A percentile compares a stretch with the other conserved stretches of the same genome.
Evolutionary conservation across 2,888 invertebrate species (phyloP).

Genomic region (Copidosoma aretas): DNA sequence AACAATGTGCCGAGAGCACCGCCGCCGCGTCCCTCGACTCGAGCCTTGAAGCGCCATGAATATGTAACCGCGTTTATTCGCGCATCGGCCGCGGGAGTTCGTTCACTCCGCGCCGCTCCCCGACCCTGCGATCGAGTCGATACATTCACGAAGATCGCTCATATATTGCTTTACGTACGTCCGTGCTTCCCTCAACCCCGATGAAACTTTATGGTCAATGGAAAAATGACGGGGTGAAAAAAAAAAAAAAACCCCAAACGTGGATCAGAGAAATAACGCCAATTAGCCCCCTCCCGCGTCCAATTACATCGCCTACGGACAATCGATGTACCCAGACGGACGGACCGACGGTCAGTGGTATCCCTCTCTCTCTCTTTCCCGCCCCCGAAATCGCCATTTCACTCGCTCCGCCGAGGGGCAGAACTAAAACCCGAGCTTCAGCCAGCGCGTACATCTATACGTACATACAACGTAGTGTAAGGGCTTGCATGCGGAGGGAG

Average conservation of each 20-base stretch:
- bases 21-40: background rate
- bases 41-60: constrained; percentile 14
- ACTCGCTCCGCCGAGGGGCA: background rate
- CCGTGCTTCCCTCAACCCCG: too few relatives aligned
- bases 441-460: too few relatives aligned
- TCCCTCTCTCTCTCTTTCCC: background rate
- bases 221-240: background rate
- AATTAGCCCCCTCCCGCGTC: constrained; percentile 16
- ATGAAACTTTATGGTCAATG: background rate
- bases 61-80: background rate
- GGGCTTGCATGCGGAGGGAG: background rate
- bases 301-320: constrained; percentile 11
- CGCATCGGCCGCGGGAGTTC: background rate
- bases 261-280: background rate
- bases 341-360: background rate
- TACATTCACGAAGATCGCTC: background rate
- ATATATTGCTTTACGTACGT: too few relatives aligned
- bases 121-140: background rate
- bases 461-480: too few relatives aligned
- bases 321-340: background rate
- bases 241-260: background rate
- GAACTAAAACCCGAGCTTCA: background rate
- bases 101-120: background rate
- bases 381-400: background rate
- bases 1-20: constrained; percentile 26